These are phyloP conservation scores for Lepus oiostolus DNA, from an alignment of 2,797 vertebrate genomes.

Conservation along the genomic window DNA sequence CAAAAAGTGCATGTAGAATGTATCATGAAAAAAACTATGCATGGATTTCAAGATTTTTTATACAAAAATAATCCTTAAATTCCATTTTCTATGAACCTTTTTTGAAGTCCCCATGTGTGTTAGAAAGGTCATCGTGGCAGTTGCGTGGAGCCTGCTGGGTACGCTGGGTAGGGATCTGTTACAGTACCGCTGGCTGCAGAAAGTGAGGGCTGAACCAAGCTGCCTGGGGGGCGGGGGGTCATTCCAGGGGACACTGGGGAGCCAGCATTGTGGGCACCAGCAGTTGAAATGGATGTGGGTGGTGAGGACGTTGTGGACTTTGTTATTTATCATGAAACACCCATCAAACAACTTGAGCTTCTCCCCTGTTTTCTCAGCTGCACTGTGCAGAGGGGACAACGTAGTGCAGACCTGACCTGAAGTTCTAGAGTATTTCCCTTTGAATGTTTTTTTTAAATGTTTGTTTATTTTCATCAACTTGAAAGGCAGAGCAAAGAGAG, in stretches of 20 bases:
- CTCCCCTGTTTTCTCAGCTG: background rate
- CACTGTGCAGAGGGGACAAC: background rate
- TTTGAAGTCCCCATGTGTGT: no score
- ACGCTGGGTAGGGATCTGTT: background rate
- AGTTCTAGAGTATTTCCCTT: slow-evolving; percentile 4
- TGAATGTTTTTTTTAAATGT: background rate
- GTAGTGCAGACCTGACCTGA: background rate
- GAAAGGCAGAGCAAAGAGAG: no score
- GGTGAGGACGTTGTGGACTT: background rate
- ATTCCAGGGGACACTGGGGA: background rate
- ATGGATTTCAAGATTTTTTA: no score
- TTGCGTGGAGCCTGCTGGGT: background rate
- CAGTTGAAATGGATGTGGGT: background rate
- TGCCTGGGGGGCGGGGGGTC: background rate
- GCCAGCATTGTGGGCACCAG: background rate
- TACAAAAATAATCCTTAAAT: no score
- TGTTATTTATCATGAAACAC: slow-evolving; percentile 17
- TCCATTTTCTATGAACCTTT: no score
- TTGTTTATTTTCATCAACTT: background rate
- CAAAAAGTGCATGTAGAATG: no score
- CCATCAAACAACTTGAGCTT: background rate
- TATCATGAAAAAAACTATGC: no score
- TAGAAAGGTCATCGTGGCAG: background rate
- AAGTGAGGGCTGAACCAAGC: background rate
- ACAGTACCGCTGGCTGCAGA: background rate